Percentiles rank a stretch among this genome's conserved stretches.
phyloP scores from a whole-genome alignment of 2,888 invertebrate species.

The Drosophila nr. medialis region DNA sequence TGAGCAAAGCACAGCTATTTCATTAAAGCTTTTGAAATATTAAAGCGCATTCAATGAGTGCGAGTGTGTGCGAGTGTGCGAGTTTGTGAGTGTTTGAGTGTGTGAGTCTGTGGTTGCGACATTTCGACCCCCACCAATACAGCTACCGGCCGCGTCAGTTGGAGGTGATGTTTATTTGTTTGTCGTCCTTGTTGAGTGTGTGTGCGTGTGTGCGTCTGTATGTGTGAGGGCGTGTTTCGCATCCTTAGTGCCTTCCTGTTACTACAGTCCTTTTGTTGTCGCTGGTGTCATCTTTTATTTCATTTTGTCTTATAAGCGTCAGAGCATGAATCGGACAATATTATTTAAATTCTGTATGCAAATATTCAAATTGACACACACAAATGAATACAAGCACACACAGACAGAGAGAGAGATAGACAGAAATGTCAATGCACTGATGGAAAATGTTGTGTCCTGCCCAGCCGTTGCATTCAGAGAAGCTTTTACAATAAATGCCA shows the following conservation, averaged over 20 bases:
- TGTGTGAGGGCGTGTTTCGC: slow-evolving; percentile 33
- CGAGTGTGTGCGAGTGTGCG: slow-evolving; percentile 13
- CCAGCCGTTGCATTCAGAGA: slow-evolving; percentile 59
- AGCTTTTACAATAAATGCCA: slow-evolving; percentile 68
- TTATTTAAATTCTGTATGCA: slow-evolving; percentile 75
- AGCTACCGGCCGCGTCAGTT: slow-evolving; percentile 27
- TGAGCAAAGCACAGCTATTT: slow-evolving; percentile 69
- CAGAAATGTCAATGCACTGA: slow-evolving; percentile 12
- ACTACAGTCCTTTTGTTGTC: slow-evolving; percentile 65
- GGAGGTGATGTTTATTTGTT: slow-evolving; percentile 48
- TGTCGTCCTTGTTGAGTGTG: slow-evolving; percentile 24
- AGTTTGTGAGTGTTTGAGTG: slow-evolving; percentile 5
- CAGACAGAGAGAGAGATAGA: not conserved
- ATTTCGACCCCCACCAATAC: slow-evolving; percentile 15
- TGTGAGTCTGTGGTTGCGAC: slow-evolving; percentile 28
- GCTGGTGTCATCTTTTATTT: slow-evolving; percentile 71
- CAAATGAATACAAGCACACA: slow-evolving; percentile 20
- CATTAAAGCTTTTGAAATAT: slow-evolving; percentile 77
- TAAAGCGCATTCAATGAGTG: slow-evolving; percentile 68
- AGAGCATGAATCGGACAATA: slow-evolving; percentile 75
- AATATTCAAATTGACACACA: slow-evolving; percentile 52
- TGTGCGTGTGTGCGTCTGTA: slow-evolving; percentile 34
- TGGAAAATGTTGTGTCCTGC: slow-evolving; percentile 47
- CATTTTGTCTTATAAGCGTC: slow-evolving; percentile 77
- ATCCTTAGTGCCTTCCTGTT: slow-evolving; percentile 51